Evolutionary conservation across 2,113 vertebrate genomes (phyloP).

Genomic region (Sinocyclocheilus anophthalmus): DNA sequence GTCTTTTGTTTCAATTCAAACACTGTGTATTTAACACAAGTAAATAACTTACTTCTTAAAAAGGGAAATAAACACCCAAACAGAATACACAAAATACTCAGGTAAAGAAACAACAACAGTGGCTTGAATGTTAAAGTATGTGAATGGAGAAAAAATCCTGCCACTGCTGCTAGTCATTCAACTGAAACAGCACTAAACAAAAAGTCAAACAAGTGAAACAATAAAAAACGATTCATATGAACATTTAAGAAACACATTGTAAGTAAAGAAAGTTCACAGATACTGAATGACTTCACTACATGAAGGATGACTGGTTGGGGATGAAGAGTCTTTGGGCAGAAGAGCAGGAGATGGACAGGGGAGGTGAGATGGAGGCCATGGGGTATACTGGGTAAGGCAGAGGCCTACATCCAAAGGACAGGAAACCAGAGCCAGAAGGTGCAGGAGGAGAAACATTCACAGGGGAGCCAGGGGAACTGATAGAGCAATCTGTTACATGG

Average conservation of each 20-base stretch:
- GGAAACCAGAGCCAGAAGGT: slow-evolving; percentile 38
- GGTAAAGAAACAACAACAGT: neutral
- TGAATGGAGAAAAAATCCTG: neutral
- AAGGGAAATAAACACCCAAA: slow-evolving; percentile 1
- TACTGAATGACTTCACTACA: slow-evolving; percentile 8
- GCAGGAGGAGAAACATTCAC: slow-evolving; percentile 48
- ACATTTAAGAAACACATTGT: slow-evolving; percentile 3
- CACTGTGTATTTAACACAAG: neutral
- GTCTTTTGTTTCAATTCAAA: slow-evolving; percentile 8
- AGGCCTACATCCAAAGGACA: slow-evolving; percentile 53
- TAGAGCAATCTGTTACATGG: slow-evolving; percentile 42
- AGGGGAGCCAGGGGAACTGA: slow-evolving; percentile 45
- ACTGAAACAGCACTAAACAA: neutral
- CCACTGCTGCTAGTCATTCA: neutral
- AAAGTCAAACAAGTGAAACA: neutral
- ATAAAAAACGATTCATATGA: neutral
- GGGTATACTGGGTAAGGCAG: slow-evolving; percentile 51
- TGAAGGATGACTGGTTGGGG: slow-evolving; percentile 39
- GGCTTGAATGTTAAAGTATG: neutral
- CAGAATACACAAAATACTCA: neutral
- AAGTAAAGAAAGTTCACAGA: neutral
- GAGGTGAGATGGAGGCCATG: slow-evolving; percentile 52
- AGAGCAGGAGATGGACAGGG: slow-evolving; percentile 37
- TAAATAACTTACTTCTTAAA: slow-evolving; percentile 28
- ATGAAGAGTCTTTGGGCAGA: slow-evolving; percentile 48